A percentile compares a stretch with the other conserved stretches of the same genome.
These are phyloP conservation scores for Sinonovacula constricta DNA, from an alignment of 1,140 invertebrate species.

Conservation along the genomic window DNA sequence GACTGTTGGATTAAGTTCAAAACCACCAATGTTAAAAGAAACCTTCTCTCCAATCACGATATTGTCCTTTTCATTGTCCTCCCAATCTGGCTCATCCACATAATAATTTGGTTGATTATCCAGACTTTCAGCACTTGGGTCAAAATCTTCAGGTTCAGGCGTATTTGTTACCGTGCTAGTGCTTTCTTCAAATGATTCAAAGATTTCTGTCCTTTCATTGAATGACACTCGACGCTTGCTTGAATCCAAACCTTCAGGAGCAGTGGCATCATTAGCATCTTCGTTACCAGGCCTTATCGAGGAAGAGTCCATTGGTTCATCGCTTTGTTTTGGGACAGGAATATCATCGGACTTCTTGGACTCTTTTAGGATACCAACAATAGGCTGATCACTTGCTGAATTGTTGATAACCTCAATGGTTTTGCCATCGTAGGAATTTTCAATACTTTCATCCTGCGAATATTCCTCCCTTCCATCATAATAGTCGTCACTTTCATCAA, in stretches of 20 bases:
- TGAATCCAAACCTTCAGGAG: conserved; percentile 4
- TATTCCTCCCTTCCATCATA: background rate
- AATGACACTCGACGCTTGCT: conserved; percentile 42
- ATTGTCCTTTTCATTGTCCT: conserved; percentile 17
- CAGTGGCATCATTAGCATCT: conserved; percentile 1
- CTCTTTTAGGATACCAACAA: conserved; percentile 43
- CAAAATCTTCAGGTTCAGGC: conserved; percentile 36
- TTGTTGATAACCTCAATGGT: background rate
- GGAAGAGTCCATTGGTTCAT: conserved; percentile 22
- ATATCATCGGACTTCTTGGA: conserved; percentile 13
- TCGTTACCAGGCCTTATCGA: background rate
- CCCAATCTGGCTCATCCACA: conserved; percentile 24
- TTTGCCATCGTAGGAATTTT: background rate
- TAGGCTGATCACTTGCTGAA: conserved; percentile 23
- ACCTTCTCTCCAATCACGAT: conserved; percentile 18
- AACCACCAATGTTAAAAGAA: conserved; percentile 34
- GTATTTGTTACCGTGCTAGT: conserved; percentile 46
- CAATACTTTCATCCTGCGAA: background rate
- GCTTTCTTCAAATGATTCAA: conserved; percentile 41
- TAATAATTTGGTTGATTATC: conserved; percentile 32
- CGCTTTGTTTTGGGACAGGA: conserved; percentile 26
- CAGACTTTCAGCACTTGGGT: conserved; percentile 27
- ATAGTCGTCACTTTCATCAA: background rate
- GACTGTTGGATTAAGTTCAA: conserved; percentile 37
- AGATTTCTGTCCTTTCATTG: conserved; percentile 46